Evolutionary conservation across 2,113 vertebrate genomes (phyloP), one percentile per base, ranked within the genome.

Genomic region (Tetrax tetrax): DNA sequence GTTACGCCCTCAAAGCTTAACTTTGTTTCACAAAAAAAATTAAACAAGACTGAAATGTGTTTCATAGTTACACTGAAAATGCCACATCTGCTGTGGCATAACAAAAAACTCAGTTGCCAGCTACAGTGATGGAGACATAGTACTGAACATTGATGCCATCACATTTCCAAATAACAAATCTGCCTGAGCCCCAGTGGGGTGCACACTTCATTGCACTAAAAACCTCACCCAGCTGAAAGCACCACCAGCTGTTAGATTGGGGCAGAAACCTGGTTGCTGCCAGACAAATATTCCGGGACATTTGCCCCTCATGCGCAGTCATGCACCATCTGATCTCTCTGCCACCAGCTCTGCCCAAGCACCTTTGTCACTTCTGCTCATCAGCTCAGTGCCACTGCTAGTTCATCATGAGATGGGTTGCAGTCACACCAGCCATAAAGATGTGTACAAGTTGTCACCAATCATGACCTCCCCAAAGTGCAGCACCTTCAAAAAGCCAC

Each of bases 311-410:
- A 28, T 8, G 10, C 2, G 0, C 17, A 14, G 12, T 22, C 21
- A 15, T 14, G 11, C 8, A n/a, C 37, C 2, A 1, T n/a, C 29
- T 3, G 1, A 43, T 41, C 1, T 0, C 28, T 64, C 28, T 51
- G 28, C 37, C n/a, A 48, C 19, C 9, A 60, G 14, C 14, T 60
- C 9, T 38, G 21, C 12, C 18, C 7, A 15, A n/a, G 24, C 14
- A 54, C 33, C 21, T 65, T 31, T 38, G 14, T 45, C 33, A 20
- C 9, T 31, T 57, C 18, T 64, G 10, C 16, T 59, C 19, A 25
- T n/a, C 43, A 37, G 21, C n/a, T 60, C 51, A 20, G 4, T 35
- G 25, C 29, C 45, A 41, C 17, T 54, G 17, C 29, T 23, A 31
- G 14, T 38, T 38, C 45, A 14, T 18, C 13, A 22, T 14, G 24